Evolutionary conservation across 2,113 vertebrate genomes (phyloP), one percentile per base, ranked within the genome.

Genomic region (Phrynosoma platyrhinos): DNA sequence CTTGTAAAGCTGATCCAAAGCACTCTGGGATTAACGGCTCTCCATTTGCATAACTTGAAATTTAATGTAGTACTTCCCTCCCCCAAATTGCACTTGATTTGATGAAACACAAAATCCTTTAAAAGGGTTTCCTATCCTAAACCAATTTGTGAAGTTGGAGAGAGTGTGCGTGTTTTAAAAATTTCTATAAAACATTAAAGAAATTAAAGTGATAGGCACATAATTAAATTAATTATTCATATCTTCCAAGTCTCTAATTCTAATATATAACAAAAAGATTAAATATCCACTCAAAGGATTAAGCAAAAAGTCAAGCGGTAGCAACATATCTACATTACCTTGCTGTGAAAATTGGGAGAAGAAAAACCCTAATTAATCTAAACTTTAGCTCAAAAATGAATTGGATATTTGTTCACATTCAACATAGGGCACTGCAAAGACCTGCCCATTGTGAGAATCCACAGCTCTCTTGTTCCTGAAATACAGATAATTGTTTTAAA

Each of bases 211-310:
- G 96, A 97, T 97, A 75, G 92, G 94, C 92, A 94, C 95, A 96
- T 97, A 97, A 98, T 98, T 97, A 98, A 97, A 98, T 99, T 98
- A 97, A 98, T 98, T 95, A 98, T 97, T 98, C 97, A 96, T 98
- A 98, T 98, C 98, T 98, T 97, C 97, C 95, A 95, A 97, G 97
- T 98, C 98, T 97, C 97, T 98, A 97, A 96, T 97, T 98, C 98
- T 98, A 97, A 98, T 98, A 98, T 98, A 97, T 91, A 94, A 97
- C 77, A 97, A 97, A 97, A 97, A 98, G 98, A 98, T 99, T 98
- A 98, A 97, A 97, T 96, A 97, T 96, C 97, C 97, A 97, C 97
- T 97, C 96, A 98, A 98, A 98, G 98, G 98, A 99, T 98, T 99
- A 98, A 94, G 96, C 95, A 96, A 97, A 98, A 96, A 98, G 98